Evolutionary conservation across 2,797 vertebrate genomes (phyloP), one percentile per base, ranked within the genome.

Genomic region (Epinephelus awoara): DNA sequence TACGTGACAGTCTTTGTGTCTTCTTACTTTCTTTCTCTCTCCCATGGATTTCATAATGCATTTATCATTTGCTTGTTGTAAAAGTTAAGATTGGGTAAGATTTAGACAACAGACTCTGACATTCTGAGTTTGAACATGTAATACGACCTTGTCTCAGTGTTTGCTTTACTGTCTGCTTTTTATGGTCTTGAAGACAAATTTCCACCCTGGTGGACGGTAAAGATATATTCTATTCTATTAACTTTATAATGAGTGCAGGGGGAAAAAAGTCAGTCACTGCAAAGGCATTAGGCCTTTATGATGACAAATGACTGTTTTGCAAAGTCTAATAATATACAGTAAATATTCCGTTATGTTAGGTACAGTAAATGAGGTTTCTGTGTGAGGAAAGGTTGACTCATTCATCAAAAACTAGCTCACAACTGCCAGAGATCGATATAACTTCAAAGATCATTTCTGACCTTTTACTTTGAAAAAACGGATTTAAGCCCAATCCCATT

Each of bases 321-420:
- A 57, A 23, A 79, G 65, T 72, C 54, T 59, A 13, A 66, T 55
- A n/a, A 66, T 25, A 51, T 47, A 59, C n/a, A 67, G 50, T 25
- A 67, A 62, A 62, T 47, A 62, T 50, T 17, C 5, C 7, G 4
- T 44, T 21, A 29, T 55, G 65, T 27, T 38, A 50, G 19, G 6
- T 74, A 38, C 23, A 62, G 40, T 55, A 14, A 54, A 25, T 42
- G 12, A 19, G 13, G 46, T 18, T 46, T 55, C 7, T 66, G 27
- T 50, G 8, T 25, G 27, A 42, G 63, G n/a, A 71, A 78, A 67
- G 50, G 65, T 67, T 40, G 51, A 59, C 19, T 66, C 58, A 68
- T 64, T 65, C 1, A 69, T 72, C 57, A 67, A 55, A 58, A 72
- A 54, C 4, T 4, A 47, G n/a, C 18, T 51, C 2, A 55, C 19